Evolutionary conservation across 92 coral and sea anemone species (phyloP), one percentile per base, ranked within the genome.

Genomic region (Bergia puertoricense): DNA sequence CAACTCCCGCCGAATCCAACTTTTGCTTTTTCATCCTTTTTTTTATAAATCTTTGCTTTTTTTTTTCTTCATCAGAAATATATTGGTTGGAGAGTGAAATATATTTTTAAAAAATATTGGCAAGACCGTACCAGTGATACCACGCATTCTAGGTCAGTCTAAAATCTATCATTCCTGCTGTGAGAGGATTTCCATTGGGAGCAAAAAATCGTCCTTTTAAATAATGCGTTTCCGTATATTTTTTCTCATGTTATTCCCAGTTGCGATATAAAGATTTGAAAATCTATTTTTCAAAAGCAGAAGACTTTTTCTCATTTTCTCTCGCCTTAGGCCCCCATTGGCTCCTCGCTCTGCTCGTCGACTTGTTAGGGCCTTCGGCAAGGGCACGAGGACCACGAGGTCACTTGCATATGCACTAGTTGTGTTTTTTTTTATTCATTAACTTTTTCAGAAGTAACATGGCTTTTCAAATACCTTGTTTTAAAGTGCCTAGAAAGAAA

Each of bases 41-140:
- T 59, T 59, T 74, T 38, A 74, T 40, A 74, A 74, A 74, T 74
- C 78, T 74, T 74, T 74, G 78, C 78, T 74, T 74, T 30, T 74
- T 30, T 74, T 38, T 39, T 74, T 38, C 44, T 38, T 38, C 67
- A 59, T 59, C 67, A 59, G n/a, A 2, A 59, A 2, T 5, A 59
- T 59, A 59, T 59, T 59, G 67, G 67, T 59, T 59, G 67, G 67
- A 59, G 2, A 59, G 67, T 74, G 50, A 72, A 72, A 72, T 42
- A 72, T 30, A 6, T 20, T 72, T 72, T 72, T 67, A 14, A 5
- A 30, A 72, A 72, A 72, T 72, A 72, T 72, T 72, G 43, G 76
- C 76, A 72, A 72, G 76, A 72, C 43, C 42, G 76, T 36, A 72
- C 78, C 50, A 37, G 44, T 74, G 44, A 74, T 74, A 37, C 78